Conservation (phyloP, 2,888 invertebrate genomes). For the Eremobia ochroleuca region DNA sequence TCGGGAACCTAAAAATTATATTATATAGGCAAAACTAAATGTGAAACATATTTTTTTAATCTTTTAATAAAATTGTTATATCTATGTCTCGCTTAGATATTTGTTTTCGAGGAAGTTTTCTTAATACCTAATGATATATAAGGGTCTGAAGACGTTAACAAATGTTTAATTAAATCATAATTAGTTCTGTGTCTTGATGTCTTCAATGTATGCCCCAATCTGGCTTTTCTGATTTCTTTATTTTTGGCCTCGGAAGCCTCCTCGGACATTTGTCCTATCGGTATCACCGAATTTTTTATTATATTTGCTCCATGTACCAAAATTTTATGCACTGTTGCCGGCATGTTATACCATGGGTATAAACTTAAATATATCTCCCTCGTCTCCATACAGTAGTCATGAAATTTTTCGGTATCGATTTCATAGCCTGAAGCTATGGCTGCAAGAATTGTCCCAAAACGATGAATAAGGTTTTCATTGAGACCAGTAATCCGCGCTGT, state of each 20-base stretch:
- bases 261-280: background rate
- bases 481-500: background rate
- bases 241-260: background rate
- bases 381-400: background rate
- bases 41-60: background rate
- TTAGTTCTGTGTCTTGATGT: conserved; percentile 3
- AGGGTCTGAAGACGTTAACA: background rate
- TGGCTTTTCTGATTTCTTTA: background rate
- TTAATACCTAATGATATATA: background rate
- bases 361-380: background rate
- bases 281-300: background rate
- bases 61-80: conserved; percentile 2
- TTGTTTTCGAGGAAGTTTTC: conserved; percentile 7
- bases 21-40: background rate
- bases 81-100: background rate
- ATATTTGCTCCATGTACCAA: background rate
- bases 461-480: background rate
- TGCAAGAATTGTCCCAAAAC: background rate
- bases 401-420: background rate
- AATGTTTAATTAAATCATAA: conserved; percentile 1
- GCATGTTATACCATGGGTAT: background rate
- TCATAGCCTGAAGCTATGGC: background rate
- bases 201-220: background rate
- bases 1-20: background rate
- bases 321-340: background rate